Evolutionary conservation across 2,113 vertebrate genomes (phyloP), one percentile per base, ranked within the genome.

Genomic region (Psilopogon haemacephalus): DNA sequence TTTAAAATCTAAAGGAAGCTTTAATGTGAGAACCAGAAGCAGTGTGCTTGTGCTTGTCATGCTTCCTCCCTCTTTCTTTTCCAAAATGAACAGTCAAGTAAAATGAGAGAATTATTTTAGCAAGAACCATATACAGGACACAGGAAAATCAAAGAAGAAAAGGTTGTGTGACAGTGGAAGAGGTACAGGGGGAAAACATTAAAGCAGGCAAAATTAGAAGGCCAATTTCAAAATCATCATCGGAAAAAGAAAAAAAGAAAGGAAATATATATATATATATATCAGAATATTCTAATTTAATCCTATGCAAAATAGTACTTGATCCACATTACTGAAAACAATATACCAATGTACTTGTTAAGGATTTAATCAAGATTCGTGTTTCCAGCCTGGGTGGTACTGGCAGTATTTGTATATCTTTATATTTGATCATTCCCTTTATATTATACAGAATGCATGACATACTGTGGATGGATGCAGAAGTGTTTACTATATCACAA

Each of bases 391-490:
- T 94, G 94, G 91, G 96, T 96, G 95, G 94, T 77, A 89, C 63
- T 94, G 80, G 71, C 86, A 94, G 85, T 72, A 67, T 91, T 96
- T 97, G 59, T 90, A 33, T 96, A 89, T 96, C 93, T 92, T 26
- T 74, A 2, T 71, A 74, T 88, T 96, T 80, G 69, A 96, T 97
- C 95, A 4, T 75, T 89, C 65, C 15, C 68, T 72, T 95, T 96
- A 35, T 90, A 68, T 96, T 94, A 94, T 87, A 94, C 91, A 88
- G 82, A 92, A 82, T 60, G 65, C 68, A 79, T 81, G 89, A 93
- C 93, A 88, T 71, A 60, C 60, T 74, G 20, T 33, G 72, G 95
- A 96, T 63, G 69, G 86, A 96, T 96, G 72, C 78, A 95, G 84
- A 83, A 59, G 63, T 96, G 86, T 96, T 96, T 87, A 92, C 74